Evolutionary conservation across 2,888 invertebrate genomes (phyloP), one percentile per base, ranked within the genome.

Genomic region (Ceramica pisi): DNA sequence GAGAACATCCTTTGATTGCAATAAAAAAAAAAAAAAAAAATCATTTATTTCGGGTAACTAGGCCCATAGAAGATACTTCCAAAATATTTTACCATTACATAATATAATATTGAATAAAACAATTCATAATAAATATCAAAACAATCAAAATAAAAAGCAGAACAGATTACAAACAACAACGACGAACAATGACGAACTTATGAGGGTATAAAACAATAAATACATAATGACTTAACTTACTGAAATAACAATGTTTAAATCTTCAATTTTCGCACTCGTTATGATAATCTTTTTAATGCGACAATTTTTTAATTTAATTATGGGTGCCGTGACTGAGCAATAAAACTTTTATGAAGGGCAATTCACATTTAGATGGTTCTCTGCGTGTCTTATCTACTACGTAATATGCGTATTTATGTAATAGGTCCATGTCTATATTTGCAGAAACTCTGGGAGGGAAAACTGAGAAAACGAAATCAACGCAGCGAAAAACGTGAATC

Each of bases 371-470:
- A 46, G 67, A 41, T 66, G 23, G 16, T 19, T 26, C 23, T 48
- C 16, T 71, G 26, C 21, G 26, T 44, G 10, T 35, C 14, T 41
- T 51, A 61, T 31, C 50, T 59, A 48, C 2, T 7, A 50, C 61
- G 23, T 38, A n/a, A 31, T 19, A 19, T 19, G 19, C 46, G n/a
- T 44, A 12, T 0, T 75, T 80, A 56, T 56, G n/a, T 46, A 64
- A 68, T 23, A n/a, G n/a, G 21, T 53, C 57, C 2, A 14, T 48
- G 26, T 67, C 23, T 59, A 46, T 66, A n/a, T 62, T 87, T 88
- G 19, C 88, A 90, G 90, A 82, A 72, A 23, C 78, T 90, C 41
- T 90, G 90, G 87, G 76, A 82, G 12, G 70, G 70, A 21, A 85
- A 78, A 80, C 67, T 87, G 6, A 82, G 73, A 46, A 81, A 81